A percentile compares a stretch with the other conserved stretches of the same genome.
phyloP scores from a whole-genome alignment of 2,113 vertebrate species.

The Rousettus leschenaultii region DNA sequence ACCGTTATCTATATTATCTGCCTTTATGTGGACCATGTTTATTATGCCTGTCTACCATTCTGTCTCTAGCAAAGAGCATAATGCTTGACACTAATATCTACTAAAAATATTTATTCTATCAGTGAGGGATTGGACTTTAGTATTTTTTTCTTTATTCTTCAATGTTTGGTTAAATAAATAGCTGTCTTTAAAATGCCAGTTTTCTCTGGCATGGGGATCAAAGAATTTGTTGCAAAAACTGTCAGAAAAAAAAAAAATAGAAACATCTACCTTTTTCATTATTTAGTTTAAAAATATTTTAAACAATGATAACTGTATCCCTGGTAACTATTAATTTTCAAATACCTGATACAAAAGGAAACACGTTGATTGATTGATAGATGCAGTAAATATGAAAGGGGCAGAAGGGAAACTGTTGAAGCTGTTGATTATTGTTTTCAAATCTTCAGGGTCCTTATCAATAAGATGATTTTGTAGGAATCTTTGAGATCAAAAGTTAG shows the following conservation, averaged over 20 bases:
- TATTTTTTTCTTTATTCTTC: background rate
- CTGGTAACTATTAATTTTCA: background rate
- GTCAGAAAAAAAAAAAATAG: background rate
- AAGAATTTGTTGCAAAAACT: background rate
- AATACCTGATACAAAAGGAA: background rate
- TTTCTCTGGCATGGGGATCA: background rate
- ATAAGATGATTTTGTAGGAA: background rate
- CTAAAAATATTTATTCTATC: background rate
- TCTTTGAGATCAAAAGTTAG: background rate
- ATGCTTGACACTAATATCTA: background rate
- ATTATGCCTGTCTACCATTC: background rate
- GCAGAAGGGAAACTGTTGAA: background rate
- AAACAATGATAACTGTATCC: background rate
- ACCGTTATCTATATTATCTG: background rate
- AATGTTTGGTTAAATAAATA: background rate
- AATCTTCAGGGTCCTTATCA: background rate
- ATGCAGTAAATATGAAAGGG: background rate
- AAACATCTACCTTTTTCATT: background rate
- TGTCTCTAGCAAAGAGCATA: background rate
- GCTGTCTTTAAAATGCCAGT: background rate
- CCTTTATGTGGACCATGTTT: background rate
- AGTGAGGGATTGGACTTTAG: background rate
- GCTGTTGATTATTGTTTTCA: background rate
- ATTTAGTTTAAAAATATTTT: background rate
- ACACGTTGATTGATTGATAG: no score